These are phyloP conservation scores for Caprella mutica DNA, from an alignment of 2,888 invertebrate species.

Conservation along the genomic window DNA sequence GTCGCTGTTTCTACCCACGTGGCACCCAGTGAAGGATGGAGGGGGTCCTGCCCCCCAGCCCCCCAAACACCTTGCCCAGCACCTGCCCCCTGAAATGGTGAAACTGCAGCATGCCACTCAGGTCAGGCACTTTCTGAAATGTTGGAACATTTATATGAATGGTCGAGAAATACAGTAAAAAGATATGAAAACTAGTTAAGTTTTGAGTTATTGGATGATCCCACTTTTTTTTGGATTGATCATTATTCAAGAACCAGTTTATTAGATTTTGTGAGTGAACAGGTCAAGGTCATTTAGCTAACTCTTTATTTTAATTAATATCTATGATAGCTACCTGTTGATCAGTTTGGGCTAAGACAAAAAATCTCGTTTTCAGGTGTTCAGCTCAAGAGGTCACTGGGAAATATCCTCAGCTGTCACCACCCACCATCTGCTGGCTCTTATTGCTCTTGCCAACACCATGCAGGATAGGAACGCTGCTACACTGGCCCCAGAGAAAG, in stretches of 20 bases:
- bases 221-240: no score
- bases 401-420: constrained; percentile 54
- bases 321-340: no score
- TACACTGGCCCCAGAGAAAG: constrained; percentile 79
- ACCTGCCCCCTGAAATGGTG: constrained; percentile 30
- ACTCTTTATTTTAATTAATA: no score
- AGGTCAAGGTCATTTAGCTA: no score
- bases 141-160: not conserved
- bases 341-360: not conserved
- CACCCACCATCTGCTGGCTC: constrained; percentile 86
- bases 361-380: constrained; percentile 47
- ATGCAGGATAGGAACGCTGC: constrained; percentile 96
- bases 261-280: no score
- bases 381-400: constrained; percentile 85
- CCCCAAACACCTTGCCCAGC: constrained; percentile 22
- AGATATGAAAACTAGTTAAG: no score
- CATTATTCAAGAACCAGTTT: no score
- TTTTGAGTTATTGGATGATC: no score
- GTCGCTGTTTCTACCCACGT: constrained; percentile 34
- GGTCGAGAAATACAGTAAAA: not conserved
- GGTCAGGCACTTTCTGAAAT: constrained; percentile 4
- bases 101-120: constrained; percentile 26
- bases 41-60: constrained; percentile 21
- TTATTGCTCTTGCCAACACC: constrained; percentile 88
- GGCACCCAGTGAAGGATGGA: constrained; percentile 27